Base-by-base conservation (phyloP, 2,888 invertebrate species). In the Agonum fuliginosum region DNA sequence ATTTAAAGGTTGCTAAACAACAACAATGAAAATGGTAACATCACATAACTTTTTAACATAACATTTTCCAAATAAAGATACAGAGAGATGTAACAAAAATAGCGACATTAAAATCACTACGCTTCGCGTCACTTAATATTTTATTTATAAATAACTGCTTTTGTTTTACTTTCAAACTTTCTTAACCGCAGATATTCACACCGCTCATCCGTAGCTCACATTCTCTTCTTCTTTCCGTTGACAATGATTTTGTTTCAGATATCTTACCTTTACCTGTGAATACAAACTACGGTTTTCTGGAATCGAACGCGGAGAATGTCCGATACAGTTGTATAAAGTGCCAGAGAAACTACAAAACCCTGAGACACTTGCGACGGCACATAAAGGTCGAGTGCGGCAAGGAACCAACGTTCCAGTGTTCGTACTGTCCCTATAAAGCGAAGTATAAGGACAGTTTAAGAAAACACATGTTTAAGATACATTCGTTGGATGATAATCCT, bases 341-440 rank as follows among this genome's bases (percentile, higher is more conserved):
- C 51, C 71, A 70, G 22, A 51, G 69, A 14, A 71, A 20, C 6
- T 79, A 79, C 58, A 74, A 79, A 65, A 54, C 48, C 22, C 78
- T 48, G n/a, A 58, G 74, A 2, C 79, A 79, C 20, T 75, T 79
- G 34, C 65, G 69, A 27, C 71, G 75, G 6, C 79, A 79, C 41
- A 83, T 85, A 74, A 82, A 83, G 81, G 85, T 86, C 80, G 88
- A 88, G 78, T 88, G 88, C 79, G 87, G 87, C 4, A 85, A 87
- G 51, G 87, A 87, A 78, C 87, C 87, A 0, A 86, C 85, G 79
- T 86, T 86, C 80, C 85, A 83, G 72, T 87, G 87, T 80, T 84
- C 85, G 0, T 80, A 86, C 73, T 87, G 87, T 79, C 84, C 86
- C 48, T 85, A 86, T 78, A 83, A 83, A 70, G 84, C 86, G 2